Base-by-base conservation (phyloP, 2,797 vertebrate species). In the Meda fulgida region DNA sequence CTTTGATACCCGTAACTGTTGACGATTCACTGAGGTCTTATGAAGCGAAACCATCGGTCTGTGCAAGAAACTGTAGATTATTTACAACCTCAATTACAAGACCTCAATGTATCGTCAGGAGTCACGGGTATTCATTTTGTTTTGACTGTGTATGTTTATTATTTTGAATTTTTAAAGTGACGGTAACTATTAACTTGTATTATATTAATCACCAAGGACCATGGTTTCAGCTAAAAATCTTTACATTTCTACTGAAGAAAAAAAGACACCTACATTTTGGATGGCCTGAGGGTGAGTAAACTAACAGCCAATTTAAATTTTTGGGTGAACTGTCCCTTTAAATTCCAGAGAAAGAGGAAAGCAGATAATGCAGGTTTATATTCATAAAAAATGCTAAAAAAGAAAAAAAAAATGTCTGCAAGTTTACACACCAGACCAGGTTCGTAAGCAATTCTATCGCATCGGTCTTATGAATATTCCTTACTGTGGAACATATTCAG, bases 401-500 rank as follows among this genome's bases (percentile, higher is more conserved):
- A 46, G 4, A 18, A 51, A 51, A 58, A 46, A 13, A 18, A 51
- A 51, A 18, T 11, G 23, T n/a, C 71, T 14, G 23, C 3, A 40
- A 16, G 38, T 75, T 40, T 70, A 38, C 5, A 67, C 14, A 67
- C 16, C 6, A 46, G 7, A 40, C 8, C 11, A 43, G 6, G 16
- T 36, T 55, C 9, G 48, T 23, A 34, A 9, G 31, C 9, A n/a
- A 14, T 81, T 23, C 19, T n/a, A 51, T 23, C 55, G 0, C 23
- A 51, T 14, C 7, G 14, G 8, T n/a, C 4, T 38, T 55, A 23
- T 18, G 18, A 38, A 23, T 9, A 66, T 60, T 18, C 80, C 97
- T 97, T 94, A 98, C 97, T 92, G 73, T 91, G 91, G 1, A 98
- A 90, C 86, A 96, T 90, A 18, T 90, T 93, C 36, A 98, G 92